phyloP scores from a whole-genome alignment of 1,140 invertebrate genomes.

The Contarinia nasturtii region DNA sequence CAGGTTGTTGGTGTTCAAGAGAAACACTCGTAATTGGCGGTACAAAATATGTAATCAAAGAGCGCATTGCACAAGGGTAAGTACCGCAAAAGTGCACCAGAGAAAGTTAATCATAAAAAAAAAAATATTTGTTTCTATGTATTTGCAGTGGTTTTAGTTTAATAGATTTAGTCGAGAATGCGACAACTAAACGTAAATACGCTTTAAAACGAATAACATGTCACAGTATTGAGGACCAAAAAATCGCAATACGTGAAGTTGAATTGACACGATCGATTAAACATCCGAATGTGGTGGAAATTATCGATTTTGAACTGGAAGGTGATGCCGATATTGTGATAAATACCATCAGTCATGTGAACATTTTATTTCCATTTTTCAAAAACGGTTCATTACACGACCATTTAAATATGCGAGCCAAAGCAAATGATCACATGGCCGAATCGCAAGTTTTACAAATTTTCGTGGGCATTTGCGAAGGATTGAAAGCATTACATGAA shows the following conservation, averaged over 20 bases:
- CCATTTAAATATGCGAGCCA: constrained; percentile 39
- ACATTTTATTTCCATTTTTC: constrained; percentile 62
- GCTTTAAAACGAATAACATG: constrained; percentile 68
- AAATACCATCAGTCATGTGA: constrained; percentile 50
- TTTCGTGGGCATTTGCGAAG: constrained; percentile 57
- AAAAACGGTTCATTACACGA: constrained; percentile 59
- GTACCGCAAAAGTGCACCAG: constrained; percentile 13
- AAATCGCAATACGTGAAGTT: constrained; percentile 51
- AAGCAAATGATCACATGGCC: constrained; percentile 36
- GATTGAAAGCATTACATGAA: constrained; percentile 54
- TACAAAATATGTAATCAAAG: constrained; percentile 44
- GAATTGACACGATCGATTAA: constrained; percentile 48
- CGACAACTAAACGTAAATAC: constrained; percentile 45
- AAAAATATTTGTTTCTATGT: constrained; percentile 4
- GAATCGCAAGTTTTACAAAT: constrained; percentile 45
- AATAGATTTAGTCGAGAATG: constrained; percentile 59
- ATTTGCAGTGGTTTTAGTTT: constrained; percentile 62
- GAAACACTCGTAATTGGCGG: constrained; percentile 54
- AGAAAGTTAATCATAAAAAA: constrained; percentile 3
- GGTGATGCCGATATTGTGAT: constrained; percentile 38
- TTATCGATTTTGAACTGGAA: constrained; percentile 47
- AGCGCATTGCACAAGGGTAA: constrained; percentile 63
- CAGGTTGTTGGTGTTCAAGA: constrained; percentile 61
- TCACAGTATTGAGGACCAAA: constrained; percentile 60
- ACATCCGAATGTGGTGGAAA: constrained; percentile 59